Conservation (phyloP, 2,113 vertebrate species). For the Mesitornis unicolor region DNA sequence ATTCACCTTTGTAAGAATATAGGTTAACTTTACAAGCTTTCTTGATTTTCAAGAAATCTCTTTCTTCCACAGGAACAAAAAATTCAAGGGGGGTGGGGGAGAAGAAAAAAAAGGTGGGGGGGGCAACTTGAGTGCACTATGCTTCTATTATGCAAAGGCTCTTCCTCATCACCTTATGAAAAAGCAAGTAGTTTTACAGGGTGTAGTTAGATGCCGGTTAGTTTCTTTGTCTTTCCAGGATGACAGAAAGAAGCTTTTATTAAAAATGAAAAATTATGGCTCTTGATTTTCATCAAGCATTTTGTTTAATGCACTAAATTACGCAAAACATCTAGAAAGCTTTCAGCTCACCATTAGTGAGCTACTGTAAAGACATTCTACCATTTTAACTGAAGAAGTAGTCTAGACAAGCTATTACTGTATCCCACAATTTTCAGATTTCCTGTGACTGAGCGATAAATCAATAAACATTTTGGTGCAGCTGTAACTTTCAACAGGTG, state of each 20-base stretch:
- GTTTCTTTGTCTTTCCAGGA: not conserved
- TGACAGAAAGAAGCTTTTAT: not conserved
- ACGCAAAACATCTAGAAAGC: not conserved
- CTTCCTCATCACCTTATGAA: not conserved
- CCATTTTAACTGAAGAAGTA: not conserved
- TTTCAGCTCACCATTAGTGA: not conserved
- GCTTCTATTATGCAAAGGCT: not conserved
- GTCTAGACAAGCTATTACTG: not conserved
- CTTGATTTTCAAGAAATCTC: not conserved
- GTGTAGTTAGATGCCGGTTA: not conserved
- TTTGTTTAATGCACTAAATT: not conserved
- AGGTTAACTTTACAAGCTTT: not conserved
- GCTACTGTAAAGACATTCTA: not conserved
- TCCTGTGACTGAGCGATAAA: not conserved
- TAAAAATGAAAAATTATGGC: not conserved
- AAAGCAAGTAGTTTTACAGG: not conserved
- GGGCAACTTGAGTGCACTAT: not conserved
- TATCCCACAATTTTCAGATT: not conserved
- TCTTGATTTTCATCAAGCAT: not conserved
- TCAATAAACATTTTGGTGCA: not conserved
- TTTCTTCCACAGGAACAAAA: too few species aligned
- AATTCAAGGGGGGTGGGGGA: not conserved
- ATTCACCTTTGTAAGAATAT: not conserved
- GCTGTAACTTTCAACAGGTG: not conserved
- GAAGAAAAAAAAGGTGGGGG: not conserved